phyloP scores from a whole-genome alignment of 2,113 vertebrate genomes.

The Nestor notabilis region DNA sequence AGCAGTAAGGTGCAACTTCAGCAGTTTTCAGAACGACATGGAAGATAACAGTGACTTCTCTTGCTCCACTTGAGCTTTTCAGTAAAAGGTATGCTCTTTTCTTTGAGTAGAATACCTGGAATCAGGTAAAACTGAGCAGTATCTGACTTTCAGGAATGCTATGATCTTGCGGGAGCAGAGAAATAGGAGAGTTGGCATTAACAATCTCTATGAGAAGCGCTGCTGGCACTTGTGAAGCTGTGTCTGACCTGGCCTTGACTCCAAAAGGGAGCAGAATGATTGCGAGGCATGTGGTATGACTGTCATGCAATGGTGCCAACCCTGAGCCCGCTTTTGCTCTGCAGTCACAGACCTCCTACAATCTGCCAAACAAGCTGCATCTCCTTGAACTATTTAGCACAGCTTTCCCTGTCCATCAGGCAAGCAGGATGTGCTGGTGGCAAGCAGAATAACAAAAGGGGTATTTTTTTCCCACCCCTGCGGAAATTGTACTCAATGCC shows the following conservation, averaged over 20 bases:
- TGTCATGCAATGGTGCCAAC: background rate
- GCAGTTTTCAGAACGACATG: background rate
- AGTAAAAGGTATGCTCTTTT: background rate
- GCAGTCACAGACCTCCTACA: background rate
- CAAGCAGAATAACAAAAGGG: background rate
- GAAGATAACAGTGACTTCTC: background rate
- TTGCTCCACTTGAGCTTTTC: background rate
- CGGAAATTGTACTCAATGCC: background rate
- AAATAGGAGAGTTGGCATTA: background rate
- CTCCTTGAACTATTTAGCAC: background rate
- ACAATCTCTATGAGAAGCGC: background rate
- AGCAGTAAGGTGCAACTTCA: background rate
- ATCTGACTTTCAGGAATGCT: background rate
- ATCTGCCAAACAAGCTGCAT: background rate
- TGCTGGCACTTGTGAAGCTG: background rate
- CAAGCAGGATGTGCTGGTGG: background rate
- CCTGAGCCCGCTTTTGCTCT: background rate
- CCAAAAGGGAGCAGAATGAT: background rate
- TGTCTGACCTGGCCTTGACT: background rate
- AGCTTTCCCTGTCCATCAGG: background rate
- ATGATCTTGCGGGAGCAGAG: background rate
- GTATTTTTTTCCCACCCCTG: background rate
- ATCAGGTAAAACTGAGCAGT: background rate
- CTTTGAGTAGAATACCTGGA: background rate
- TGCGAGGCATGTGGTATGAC: background rate